A percentile compares a stretch with the other conserved stretches of the same genome.
Conservation (phyloP, 1,140 invertebrate genomes). For the Adoxophyes honmai region DNA sequence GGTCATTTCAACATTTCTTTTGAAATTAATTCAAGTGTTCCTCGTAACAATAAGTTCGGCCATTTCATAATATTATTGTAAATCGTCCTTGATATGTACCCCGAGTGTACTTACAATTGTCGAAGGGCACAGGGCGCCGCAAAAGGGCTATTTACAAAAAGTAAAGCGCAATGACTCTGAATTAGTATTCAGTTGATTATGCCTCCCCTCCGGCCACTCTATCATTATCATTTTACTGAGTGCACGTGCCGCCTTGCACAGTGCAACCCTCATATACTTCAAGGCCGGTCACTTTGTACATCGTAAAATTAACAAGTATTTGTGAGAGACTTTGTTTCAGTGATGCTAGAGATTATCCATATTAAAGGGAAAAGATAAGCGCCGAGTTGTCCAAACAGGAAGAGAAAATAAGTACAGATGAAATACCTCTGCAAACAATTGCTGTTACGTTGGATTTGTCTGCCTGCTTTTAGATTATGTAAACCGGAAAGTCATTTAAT, state of each 20-base stretch:
- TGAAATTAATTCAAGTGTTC: slow-evolving; percentile 8
- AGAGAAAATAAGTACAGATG: neutral
- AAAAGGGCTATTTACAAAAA: slow-evolving; percentile 53
- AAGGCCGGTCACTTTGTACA: slow-evolving; percentile 63
- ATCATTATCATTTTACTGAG: slow-evolving; percentile 68
- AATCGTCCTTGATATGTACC: slow-evolving; percentile 43
- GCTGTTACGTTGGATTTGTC: neutral
- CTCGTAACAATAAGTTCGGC: slow-evolving; percentile 18
- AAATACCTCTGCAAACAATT: neutral
- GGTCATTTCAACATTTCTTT: slow-evolving; percentile 14
- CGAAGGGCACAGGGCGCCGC: slow-evolving; percentile 44
- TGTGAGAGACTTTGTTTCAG: no score
- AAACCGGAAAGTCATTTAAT: neutral
- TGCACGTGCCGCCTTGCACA: slow-evolving; percentile 60
- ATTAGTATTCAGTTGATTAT: slow-evolving; percentile 74
- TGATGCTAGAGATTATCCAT: no score
- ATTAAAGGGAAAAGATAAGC: no score
- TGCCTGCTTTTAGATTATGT: neutral
- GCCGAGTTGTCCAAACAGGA: slow-evolving; percentile 1
- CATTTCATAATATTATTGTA: slow-evolving; percentile 40
- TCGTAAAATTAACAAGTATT: no score
- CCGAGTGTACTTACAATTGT: slow-evolving; percentile 26
- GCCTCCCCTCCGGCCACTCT: slow-evolving; percentile 66
- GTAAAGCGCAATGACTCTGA: slow-evolving; percentile 66
- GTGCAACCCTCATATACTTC: slow-evolving; percentile 50